Base-by-base conservation (phyloP, 2,888 invertebrate species). In the Philereme vetulata region DNA sequence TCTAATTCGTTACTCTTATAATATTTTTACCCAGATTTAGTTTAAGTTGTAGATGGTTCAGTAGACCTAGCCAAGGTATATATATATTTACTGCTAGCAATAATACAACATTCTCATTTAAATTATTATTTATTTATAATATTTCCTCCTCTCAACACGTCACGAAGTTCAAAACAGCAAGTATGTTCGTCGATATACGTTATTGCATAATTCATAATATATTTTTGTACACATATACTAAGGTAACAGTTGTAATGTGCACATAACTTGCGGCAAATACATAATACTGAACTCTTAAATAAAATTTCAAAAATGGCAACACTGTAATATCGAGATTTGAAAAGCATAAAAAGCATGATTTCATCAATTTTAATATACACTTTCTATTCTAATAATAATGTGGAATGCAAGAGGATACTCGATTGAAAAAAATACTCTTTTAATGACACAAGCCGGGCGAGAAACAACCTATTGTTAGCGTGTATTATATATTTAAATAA, bases 381-480 rank as follows among this genome's bases (percentile, higher is more conserved):
- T 64, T 64, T 56, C 40, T 56, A 73, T 71, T 80, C 80, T 86
- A 84, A 84, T 77, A 78, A 74, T 77, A 85, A 81, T 77, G 83
- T 90, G 90, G 91, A 91, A 91, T 91, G 90, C 90, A 89, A 85
- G 81, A 83, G 85, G 86, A 77, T 79, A 75, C 76, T 76, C 76
- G 72, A 78, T 78, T 73, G 77, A 77, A 72, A 72, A 66, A 72
- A 80, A 75, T 78, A 80, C 77, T 44, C 42, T 35, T 43, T 51
- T 43, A 44, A 59, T 60, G 33, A 51, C 53, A 52, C 75, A 78
- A 79, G 74, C 75, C 78, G 74, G 77, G 80, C 72, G 75, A 76
- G 81, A 79, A 82, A 52, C 74, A 81, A 79, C 77, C 74, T 72
- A 80, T 78, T 76, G 75, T 78, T 81, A 79, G 74, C 75, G 74